Evolutionary conservation across 2,797 vertebrate species (phyloP).

Genomic region (Podargus strigoides): DNA sequence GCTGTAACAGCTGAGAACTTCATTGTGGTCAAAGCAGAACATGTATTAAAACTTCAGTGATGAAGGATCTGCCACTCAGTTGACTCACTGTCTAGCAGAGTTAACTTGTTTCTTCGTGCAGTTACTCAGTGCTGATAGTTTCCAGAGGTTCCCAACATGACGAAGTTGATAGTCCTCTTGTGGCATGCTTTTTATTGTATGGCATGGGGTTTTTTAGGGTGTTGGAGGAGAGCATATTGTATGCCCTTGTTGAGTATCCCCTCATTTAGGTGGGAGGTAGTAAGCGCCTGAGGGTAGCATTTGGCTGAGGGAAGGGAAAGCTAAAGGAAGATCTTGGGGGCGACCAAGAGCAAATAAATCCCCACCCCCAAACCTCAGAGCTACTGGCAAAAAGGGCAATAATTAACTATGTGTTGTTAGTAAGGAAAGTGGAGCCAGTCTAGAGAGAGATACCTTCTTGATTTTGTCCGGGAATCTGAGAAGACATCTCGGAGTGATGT

Average conservation of each 20-base stretch:
- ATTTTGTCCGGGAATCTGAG: neutral
- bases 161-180: neutral
- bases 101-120: neutral
- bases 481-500: neutral
- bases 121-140: neutral
- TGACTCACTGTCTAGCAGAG: neutral
- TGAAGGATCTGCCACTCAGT: neutral
- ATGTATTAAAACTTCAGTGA: neutral
- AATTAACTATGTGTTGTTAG: neutral
- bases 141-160: neutral
- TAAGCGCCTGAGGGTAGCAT: neutral
- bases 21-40: neutral
- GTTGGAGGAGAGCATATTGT: neutral
- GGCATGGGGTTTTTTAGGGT: neutral
- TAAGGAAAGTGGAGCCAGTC: neutral
- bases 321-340: neutral
- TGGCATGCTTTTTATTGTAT: neutral
- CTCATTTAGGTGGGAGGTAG: neutral
- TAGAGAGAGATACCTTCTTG: neutral
- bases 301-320: neutral
- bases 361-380: neutral
- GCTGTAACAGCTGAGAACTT: neutral
- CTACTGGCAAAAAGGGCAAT: neutral
- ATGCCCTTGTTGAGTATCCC: neutral
- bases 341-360: neutral